A percentile compares a stretch with the other conserved stretches of the same genome.
Evolutionary conservation across 2,113 vertebrate genomes (phyloP).

Genomic region (Thermophis baileyi): DNA sequence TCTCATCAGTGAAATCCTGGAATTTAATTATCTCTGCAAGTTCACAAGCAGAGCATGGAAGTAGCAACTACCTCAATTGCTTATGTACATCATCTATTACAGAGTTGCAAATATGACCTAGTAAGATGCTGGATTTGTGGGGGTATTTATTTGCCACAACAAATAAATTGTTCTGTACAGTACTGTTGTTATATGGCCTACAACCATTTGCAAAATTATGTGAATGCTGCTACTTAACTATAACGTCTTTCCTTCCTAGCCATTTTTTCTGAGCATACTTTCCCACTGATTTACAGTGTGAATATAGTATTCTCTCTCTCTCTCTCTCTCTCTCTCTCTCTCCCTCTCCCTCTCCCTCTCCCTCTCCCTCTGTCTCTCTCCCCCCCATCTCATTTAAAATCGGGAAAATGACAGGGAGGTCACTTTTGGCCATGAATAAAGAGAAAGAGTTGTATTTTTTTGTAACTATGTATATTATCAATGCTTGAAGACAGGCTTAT

Average conservation of each 20-base stretch:
- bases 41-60: background rate
- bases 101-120: background rate
- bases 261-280: background rate
- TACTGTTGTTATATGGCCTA: background rate
- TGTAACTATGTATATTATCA: background rate
- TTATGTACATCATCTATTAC: background rate
- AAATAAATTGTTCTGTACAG: no score
- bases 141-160: background rate
- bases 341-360: no score
- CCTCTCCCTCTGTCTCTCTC: no score
- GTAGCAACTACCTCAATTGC: background rate
- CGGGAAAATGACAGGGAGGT: background rate
- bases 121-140: background rate
- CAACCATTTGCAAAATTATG: background rate
- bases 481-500: background rate
- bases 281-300: background rate
- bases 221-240: background rate
- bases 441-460: background rate
- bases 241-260: background rate
- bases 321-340: background rate
- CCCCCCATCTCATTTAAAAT: no score
- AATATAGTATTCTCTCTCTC: background rate
- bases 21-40: background rate
- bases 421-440: background rate
- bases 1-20: background rate